phyloP scores from a whole-genome alignment of 1,140 invertebrate genomes.

The Patella vulgata region DNA sequence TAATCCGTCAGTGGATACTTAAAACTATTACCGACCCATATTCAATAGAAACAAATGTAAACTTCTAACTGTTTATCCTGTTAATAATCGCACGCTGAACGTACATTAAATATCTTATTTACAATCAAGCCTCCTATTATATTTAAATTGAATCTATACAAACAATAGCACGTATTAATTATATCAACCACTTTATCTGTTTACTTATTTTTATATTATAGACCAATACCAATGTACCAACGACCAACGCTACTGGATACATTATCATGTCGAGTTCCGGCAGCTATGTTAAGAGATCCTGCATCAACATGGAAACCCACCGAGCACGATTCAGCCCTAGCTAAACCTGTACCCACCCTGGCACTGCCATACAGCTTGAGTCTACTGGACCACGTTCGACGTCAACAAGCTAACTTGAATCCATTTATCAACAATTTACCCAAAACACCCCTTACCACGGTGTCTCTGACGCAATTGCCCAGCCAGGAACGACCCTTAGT shows the following conservation, averaged over 20 bases:
- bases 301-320: background rate
- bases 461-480: constrained; percentile 8
- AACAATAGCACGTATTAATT: too few relatives aligned
- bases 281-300: background rate
- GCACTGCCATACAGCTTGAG: constrained; percentile 20
- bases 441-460: background rate
- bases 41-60: too few relatives aligned
- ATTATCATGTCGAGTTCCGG: too few relatives aligned
- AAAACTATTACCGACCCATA: too few relatives aligned
- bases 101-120: too few relatives aligned
- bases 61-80: too few relatives aligned
- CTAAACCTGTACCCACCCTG: constrained; percentile 3
- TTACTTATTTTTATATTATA: constrained; percentile 13
- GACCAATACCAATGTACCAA: constrained; percentile 29
- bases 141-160: too few relatives aligned
- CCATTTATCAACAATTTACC: background rate
- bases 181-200: too few relatives aligned
- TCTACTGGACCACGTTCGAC: constrained; percentile 14
- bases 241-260: background rate
- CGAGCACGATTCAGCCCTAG: background rate
- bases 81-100: too few relatives aligned
- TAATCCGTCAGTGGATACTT: too few relatives aligned
- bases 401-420: constrained; percentile 15
- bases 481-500: background rate
- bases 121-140: too few relatives aligned